Conservation (phyloP, 2,888 invertebrate genomes). For the Aporophyla nigra region DNA sequence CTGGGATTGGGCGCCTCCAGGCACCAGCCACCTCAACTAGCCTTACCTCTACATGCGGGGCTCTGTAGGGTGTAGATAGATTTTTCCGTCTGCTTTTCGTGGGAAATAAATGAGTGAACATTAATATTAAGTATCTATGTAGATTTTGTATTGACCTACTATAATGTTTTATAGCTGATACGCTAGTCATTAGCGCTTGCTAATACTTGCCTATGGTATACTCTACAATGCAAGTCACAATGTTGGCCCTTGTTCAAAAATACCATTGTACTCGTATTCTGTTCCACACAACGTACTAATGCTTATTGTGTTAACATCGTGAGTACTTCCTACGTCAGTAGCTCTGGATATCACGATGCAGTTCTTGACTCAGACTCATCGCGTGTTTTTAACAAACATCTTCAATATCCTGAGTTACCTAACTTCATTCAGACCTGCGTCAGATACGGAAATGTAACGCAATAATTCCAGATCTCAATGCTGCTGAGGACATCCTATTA, state of each 20-base stretch:
- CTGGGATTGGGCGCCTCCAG: no score
- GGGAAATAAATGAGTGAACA: no score
- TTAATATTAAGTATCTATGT: no score
- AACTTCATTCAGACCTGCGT: constrained; percentile 28
- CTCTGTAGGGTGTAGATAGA: no score
- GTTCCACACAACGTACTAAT: neutral
- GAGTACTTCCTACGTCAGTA: neutral
- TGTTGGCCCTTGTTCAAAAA: constrained; percentile 40
- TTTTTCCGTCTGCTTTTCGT: no score
- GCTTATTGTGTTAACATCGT: constrained; percentile 6
- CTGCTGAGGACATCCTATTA: constrained; percentile 44
- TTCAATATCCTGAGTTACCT: constrained; percentile 28
- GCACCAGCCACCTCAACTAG: no score
- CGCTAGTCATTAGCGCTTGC: neutral
- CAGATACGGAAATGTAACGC: constrained; percentile 50
- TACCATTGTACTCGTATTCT: constrained; percentile 10
- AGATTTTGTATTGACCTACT: neutral
- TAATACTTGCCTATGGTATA: neutral
- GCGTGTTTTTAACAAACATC: constrained; percentile 29
- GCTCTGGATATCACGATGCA: constrained; percentile 1
- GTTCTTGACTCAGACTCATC: constrained; percentile 14
- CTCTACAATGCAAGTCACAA: constrained; percentile 26
- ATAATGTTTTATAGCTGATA: neutral
- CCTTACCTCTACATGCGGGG: no score
- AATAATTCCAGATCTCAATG: constrained; percentile 36